Base-by-base conservation (phyloP, 2,888 invertebrate species). In the Himalopsyche tibetana region DNA sequence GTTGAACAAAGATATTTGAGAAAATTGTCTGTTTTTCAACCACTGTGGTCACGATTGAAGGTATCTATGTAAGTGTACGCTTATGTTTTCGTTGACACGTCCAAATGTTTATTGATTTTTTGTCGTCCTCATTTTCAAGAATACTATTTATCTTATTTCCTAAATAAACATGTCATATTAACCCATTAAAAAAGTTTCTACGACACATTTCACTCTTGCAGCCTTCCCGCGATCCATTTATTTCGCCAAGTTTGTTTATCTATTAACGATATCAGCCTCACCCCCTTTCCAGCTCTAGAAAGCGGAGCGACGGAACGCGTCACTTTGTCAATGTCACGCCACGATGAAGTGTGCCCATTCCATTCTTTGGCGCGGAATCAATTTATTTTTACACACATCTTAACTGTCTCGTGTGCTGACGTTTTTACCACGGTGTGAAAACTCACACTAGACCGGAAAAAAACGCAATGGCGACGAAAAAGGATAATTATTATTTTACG, bases 321-420 rank as follows among this genome's bases (percentile, higher is more conserved):
- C 74, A 74, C 74, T 74, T 74, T 74, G 74, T 74, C 74, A 74
- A 45, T 55, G 84, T 85, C 87, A 56, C 55, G 40, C 38, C 36
- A 19, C 80, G 56, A 82, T 56, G 82, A 86, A 45, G 82, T 82
- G 84, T 55, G 80, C 82, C 51, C 80, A 42, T 51, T 15, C 28
- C 63, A 74, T 81, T 42, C 79, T 55, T 38, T 83, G 87, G 86
- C 84, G 84, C 83, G 84, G 55, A 87, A 87, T 87, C 86, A 87
- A 87, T 87, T 86, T 86, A 86, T 84, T 86, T 87, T 80, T 86
- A 51, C 81, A 55, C 87, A 80, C 82, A 82, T 84, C 80, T 84
- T 51, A 74, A 79, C 82, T 85, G 82, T 38, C 74, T 82, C 40
- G 74, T 36, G 36, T 15, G 36, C 74, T 74, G 74, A 74, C 74